Base-by-base conservation (phyloP, 1,140 invertebrate genomes). In the Nymphalis io region DNA sequence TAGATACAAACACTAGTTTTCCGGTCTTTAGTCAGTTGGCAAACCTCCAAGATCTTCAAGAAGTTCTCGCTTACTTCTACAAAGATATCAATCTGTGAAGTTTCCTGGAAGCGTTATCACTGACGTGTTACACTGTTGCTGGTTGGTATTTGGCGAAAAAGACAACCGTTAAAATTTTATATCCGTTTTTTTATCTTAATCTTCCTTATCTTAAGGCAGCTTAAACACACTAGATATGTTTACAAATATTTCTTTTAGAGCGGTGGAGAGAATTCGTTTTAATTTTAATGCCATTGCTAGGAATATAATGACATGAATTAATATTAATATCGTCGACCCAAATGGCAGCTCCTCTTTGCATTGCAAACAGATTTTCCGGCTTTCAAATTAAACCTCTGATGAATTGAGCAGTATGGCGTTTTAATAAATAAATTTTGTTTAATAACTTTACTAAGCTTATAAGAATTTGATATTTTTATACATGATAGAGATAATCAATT, bases 331-430 rank as follows among this genome's bases (percentile, higher is more conserved):
- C 46, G 60, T 6, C 8, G 44, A 62, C 48, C 48, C 46, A 46
- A 51, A 39, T 51, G 60, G 60, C 51, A n/a, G 20, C 13, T 55
- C 51, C 23, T 62, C 60, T 62, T 62, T 62, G 60, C 46, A 62
- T 62, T 62, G 60, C 60, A 62, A 62, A 62, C 60, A 62, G 60
- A 62, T 62, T 55, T 55, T 23, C 51, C 23, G 51, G 51, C 51
- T 23, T 55, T 55, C 23, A 55, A 55, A 55, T 55, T 55, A 55
- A 55, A 55, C 51, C 23, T 55, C 23, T 27, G 51, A 55, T 55
- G 23, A 55, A 55, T 55, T 55, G 51, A 55, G 51, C 20, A 55
- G 21, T 20, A 55, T 55, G 21, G 51, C 51, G 21, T 55, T 55
- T 55, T 27, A 55, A 55, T 55, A 55, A 55, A 55, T 55, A 55